Percentiles rank a stretch among this genome's conserved stretches.
phyloP scores from a whole-genome alignment of 2,797 vertebrate species.

The Phrynocephalus forsythii region DNA sequence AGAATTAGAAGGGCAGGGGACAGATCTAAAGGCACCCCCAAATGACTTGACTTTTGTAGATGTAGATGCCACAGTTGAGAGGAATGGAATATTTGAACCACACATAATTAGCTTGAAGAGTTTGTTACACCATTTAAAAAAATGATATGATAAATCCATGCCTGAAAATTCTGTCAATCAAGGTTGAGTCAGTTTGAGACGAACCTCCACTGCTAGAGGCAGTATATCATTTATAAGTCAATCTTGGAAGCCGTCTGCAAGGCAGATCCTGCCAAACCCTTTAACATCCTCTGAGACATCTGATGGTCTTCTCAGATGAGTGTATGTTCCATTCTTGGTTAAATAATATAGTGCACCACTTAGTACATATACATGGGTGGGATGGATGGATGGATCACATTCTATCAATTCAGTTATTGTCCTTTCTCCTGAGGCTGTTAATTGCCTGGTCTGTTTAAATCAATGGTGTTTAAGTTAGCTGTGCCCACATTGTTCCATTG shows the following conservation, averaged over 20 bases:
- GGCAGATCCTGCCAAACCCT: no score
- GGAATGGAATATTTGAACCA: background rate
- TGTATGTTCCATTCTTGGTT: background rate
- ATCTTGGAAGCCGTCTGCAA: no score
- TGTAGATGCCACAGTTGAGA: background rate
- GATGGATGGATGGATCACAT: background rate
- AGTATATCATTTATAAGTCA: background rate
- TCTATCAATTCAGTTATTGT: background rate
- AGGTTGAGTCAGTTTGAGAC: background rate
- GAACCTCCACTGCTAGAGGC: background rate
- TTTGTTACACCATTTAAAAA: background rate
- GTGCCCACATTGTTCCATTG: background rate
- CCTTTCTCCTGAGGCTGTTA: background rate
- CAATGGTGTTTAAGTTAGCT: background rate
- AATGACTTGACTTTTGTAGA: no score
- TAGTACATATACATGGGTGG: background rate
- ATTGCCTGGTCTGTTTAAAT: slow-evolving; percentile 4
- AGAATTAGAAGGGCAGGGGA: background rate
- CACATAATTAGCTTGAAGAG: background rate
- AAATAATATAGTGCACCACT: background rate
- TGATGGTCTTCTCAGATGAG: background rate
- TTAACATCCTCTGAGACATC: no score
- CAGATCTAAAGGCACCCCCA: background rate
- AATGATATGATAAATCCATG: background rate
- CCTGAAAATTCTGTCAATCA: background rate